These are phyloP conservation scores for Synergus itoensis DNA, from an alignment of 2,888 invertebrate species.

Conservation along the genomic window DNA sequence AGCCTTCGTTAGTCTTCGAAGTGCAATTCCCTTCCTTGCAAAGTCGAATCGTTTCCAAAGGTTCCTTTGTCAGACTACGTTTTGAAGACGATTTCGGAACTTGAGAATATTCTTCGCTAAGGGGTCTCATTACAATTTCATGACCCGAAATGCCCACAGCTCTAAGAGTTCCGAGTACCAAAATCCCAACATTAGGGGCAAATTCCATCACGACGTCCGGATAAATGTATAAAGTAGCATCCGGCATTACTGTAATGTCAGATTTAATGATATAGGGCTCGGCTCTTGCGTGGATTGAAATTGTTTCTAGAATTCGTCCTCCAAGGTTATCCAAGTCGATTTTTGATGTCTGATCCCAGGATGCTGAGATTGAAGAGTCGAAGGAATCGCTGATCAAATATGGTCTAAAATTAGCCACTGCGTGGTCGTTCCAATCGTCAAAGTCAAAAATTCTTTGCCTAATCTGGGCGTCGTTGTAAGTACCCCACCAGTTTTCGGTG, in stretches of 20 bases:
- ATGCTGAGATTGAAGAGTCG: constrained; percentile 87
- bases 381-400: constrained; percentile 89
- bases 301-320: constrained; percentile 86
- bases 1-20: constrained; percentile 83
- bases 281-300: constrained; percentile 82
- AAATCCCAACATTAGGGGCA: constrained; percentile 95
- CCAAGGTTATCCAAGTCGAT: constrained; percentile 86
- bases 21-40: constrained; percentile 88
- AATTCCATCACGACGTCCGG: constrained; percentile 96
- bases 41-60: constrained; percentile 84
- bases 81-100: constrained; percentile 58
- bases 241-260: constrained; percentile 98
- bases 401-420: constrained; percentile 93
- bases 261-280: constrained; percentile 89
- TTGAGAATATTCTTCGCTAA: constrained; percentile 67
- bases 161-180: constrained; percentile 93
- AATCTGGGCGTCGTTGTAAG: constrained; percentile 85
- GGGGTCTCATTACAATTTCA: constrained; percentile 89
- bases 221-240: constrained; percentile 89
- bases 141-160: constrained; percentile 89
- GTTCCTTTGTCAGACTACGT: constrained; percentile 47
- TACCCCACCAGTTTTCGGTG: constrained; percentile 98
- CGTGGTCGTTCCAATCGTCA: constrained; percentile 99
- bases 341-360: constrained; percentile 79
- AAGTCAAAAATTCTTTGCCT: constrained; percentile 95